Percentiles rank a stretch among this genome's conserved stretches.
Evolutionary conservation across 2,797 vertebrate species (phyloP).

Genomic region (Sebastes jordani): DNA sequence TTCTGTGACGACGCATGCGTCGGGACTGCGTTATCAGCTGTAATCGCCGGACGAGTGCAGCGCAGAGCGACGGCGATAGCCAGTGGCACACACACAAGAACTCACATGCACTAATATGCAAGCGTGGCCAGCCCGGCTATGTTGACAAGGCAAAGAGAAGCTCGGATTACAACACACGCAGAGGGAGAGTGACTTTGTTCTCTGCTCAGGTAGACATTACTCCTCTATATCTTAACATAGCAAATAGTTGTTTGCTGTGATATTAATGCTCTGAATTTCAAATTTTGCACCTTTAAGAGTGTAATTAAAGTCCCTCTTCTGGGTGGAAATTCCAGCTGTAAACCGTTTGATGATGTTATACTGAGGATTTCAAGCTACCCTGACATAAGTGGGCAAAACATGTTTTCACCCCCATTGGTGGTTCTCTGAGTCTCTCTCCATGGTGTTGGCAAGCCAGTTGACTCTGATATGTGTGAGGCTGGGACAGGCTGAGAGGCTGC

Average conservation of each 20-base stretch:
- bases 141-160: too few species aligned
- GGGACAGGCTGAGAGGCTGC: constrained; percentile 1
- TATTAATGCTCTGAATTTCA: neutral
- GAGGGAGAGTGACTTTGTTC: neutral
- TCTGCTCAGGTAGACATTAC: neutral
- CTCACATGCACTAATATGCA: too few species aligned
- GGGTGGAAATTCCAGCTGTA: neutral
- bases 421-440: constrained; percentile 7
- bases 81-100: too few species aligned
- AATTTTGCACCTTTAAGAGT: neutral
- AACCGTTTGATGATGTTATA: neutral
- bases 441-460: neutral
- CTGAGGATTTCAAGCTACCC: neutral
- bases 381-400: neutral
- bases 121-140: too few species aligned
- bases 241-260: neutral
- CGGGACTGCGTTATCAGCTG: too few species aligned
- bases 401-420: neutral
- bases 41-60: too few species aligned
- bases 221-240: neutral
- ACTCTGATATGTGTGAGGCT: constrained; percentile 29
- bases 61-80: too few species aligned
- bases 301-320: neutral
- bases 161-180: too few species aligned
- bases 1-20: too few species aligned